Conservation (phyloP, 2,888 invertebrate genomes). For the Microplitis manilae region DNA sequence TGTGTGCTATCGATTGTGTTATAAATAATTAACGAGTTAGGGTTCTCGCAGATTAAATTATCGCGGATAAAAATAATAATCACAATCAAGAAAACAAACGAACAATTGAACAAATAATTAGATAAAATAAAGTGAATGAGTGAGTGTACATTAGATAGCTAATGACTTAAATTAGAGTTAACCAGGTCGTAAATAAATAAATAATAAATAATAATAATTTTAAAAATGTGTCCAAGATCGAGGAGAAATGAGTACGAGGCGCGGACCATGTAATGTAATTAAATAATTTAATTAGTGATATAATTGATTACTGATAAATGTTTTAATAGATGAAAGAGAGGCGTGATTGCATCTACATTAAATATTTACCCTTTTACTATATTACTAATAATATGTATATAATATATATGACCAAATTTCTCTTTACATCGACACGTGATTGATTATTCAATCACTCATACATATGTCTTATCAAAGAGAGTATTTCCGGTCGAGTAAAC, state of each 20-base stretch:
- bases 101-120: background rate
- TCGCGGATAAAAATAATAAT: background rate
- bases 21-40: background rate
- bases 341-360: background rate
- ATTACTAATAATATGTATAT: slow-evolving; percentile 12
- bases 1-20: background rate
- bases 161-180: background rate
- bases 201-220: background rate
- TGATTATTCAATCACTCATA: slow-evolving; percentile 41
- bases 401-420: slow-evolving; percentile 16
- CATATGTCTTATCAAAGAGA: slow-evolving; percentile 33
- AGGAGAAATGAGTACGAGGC: background rate
- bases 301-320: background rate
- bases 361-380: background rate
- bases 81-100: background rate
- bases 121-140: background rate
- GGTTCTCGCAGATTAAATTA: background rate
- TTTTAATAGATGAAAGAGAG: background rate
- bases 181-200: background rate
- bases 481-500: slow-evolving; percentile 28
- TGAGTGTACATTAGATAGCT: slow-evolving; percentile 1
- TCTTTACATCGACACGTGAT: slow-evolving; percentile 36
- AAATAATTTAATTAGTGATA: background rate
- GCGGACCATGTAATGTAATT: background rate
- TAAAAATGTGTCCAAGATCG: background rate